A percentile compares a stretch with the other conserved stretches of the same genome.
These are phyloP conservation scores for Danio aesculapii DNA, from an alignment of 2,797 vertebrate genomes.

Conservation along the genomic window DNA sequence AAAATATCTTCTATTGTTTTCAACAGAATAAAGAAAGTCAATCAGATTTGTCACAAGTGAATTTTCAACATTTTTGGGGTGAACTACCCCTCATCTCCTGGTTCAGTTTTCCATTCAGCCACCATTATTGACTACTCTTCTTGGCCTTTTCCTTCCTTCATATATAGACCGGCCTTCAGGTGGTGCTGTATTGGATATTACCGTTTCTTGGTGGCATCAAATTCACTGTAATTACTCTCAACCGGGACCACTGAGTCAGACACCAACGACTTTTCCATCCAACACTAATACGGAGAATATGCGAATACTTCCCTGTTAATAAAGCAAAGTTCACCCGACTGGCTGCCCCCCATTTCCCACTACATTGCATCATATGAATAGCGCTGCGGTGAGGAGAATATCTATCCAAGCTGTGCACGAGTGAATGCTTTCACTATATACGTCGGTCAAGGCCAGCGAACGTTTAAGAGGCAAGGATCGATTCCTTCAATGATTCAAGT, in stretches of 20 bases:
- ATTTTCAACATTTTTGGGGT: no score
- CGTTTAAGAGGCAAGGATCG: slow-evolving; percentile 34
- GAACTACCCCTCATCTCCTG: no score
- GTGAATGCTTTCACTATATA: slow-evolving; percentile 41
- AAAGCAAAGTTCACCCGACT: slow-evolving; percentile 64
- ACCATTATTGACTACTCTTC: slow-evolving; percentile 58
- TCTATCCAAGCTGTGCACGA: neutral
- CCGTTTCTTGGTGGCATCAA: slow-evolving; percentile 62
- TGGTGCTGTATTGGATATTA: slow-evolving; percentile 68
- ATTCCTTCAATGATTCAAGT: slow-evolving; percentile 52
- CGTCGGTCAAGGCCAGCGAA: slow-evolving; percentile 65
- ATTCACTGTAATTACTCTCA: slow-evolving; percentile 69
- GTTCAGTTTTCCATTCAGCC: no score
- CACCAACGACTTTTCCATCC: slow-evolving; percentile 72
- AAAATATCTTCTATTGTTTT: no score
- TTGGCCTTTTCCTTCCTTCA: slow-evolving; percentile 73
- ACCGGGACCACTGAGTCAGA: slow-evolving; percentile 66
- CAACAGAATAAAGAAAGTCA: no score
- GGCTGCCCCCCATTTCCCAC: slow-evolving; percentile 29
- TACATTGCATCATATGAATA: slow-evolving; percentile 35
- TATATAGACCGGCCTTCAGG: slow-evolving; percentile 71
- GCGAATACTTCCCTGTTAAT: slow-evolving; percentile 75
- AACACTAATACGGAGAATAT: slow-evolving; percentile 71
- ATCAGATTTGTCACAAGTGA: no score
- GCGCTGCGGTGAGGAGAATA: neutral